A percentile compares a stretch with the other conserved stretches of the same genome.
Conservation (phyloP, 2,797 vertebrate genomes). For the Anisognathus igniventris region DNA sequence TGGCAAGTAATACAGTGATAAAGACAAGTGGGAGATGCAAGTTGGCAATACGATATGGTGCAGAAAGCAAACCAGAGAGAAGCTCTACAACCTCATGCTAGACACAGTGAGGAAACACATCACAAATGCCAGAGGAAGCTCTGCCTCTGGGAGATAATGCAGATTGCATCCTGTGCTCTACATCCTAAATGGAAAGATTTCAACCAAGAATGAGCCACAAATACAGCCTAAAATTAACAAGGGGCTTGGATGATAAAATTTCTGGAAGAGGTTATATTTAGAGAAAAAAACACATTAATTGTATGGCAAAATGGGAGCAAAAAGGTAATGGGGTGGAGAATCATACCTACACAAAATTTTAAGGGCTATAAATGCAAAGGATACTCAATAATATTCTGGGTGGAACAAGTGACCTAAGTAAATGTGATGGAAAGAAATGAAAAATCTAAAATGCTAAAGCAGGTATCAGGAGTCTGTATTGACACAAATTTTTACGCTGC, state of each 20-base stretch:
- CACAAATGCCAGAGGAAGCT: neutral
- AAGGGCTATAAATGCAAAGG: neutral
- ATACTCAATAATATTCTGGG: neutral
- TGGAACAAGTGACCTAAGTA: neutral
- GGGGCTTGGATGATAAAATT: neutral
- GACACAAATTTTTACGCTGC: neutral
- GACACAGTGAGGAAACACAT: neutral
- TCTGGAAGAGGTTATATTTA: neutral
- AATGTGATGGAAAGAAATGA: neutral
- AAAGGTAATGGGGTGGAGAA: neutral
- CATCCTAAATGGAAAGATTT: neutral
- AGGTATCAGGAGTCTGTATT: neutral
- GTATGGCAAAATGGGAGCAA: neutral
- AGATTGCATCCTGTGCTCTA: neutral
- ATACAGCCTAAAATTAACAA: neutral
- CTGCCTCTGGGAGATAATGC: neutral
- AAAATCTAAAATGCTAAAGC: neutral
- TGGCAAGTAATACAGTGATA: neutral
- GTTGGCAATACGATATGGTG: neutral
- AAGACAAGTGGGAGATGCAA: neutral
- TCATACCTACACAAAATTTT: neutral
- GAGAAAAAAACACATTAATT: neutral
- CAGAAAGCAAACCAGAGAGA: neutral
- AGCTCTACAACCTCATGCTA: neutral
- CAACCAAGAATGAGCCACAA: neutral